These are phyloP conservation scores for Hyperoplus lanceolatus DNA, from an alignment of 2,797 vertebrate species.

Conservation along the genomic window DNA sequence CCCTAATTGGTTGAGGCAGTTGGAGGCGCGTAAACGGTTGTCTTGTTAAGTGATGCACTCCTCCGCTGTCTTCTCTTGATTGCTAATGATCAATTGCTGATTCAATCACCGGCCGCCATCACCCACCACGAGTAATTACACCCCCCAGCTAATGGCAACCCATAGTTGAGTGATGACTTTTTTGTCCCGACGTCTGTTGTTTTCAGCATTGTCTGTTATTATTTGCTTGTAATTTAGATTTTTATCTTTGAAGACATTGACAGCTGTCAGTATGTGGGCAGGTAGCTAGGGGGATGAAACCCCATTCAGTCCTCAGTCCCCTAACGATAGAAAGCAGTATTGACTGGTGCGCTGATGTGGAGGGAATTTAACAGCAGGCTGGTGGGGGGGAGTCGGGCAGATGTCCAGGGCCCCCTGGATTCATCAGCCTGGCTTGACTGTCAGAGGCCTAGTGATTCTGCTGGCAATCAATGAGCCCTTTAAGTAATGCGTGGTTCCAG, in stretches of 20 bases:
- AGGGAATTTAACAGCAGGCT: constrained; percentile 66
- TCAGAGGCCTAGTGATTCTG: constrained; percentile 65
- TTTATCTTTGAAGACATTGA: constrained; percentile 42
- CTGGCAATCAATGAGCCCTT: constrained; percentile 73
- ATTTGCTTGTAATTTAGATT: constrained; percentile 25
- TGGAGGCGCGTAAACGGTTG: constrained; percentile 41
- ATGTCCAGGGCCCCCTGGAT: constrained; percentile 61
- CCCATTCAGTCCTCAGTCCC: constrained; percentile 53
- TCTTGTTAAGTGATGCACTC: constrained; percentile 41
- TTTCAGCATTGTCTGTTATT: background rate
- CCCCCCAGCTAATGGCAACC: constrained; percentile 22
- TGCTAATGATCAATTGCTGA: constrained; percentile 52
- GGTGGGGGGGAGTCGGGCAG: constrained; percentile 38
- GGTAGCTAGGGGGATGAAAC: constrained; percentile 57
- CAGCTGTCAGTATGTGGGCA: constrained; percentile 57
- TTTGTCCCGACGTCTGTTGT: constrained; percentile 11
- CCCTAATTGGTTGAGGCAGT: constrained; percentile 45
- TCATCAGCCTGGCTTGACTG: constrained; percentile 65
- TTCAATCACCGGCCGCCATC: constrained; percentile 12
- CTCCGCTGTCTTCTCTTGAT: constrained; percentile 43
- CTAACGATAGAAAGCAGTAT: constrained; percentile 67
- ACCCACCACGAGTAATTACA: constrained; percentile 46
- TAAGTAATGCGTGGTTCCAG: constrained; percentile 69
- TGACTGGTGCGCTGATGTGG: constrained; percentile 61
- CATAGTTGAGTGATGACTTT: background rate